Evolutionary conservation across 2,113 vertebrate species (phyloP).

Genomic region (Brienomyrus longianalis): DNA sequence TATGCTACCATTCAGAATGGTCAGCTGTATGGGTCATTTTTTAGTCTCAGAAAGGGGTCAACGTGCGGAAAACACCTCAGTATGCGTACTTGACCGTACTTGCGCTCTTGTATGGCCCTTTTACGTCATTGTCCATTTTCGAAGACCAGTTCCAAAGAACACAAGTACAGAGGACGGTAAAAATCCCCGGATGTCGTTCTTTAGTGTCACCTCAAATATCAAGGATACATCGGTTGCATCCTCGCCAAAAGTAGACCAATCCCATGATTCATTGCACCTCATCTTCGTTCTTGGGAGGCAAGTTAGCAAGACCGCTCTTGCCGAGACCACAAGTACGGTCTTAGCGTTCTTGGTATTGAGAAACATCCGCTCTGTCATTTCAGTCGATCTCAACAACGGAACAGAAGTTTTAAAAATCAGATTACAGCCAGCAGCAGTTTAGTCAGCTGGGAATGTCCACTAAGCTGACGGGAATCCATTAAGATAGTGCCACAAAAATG

Average conservation of each 20-base stretch:
- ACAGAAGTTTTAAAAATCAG: neutral
- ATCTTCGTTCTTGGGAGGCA: neutral
- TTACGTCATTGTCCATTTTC: neutral
- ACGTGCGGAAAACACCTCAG: neutral
- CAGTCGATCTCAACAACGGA: neutral
- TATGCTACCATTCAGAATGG: neutral
- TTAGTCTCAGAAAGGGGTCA: neutral
- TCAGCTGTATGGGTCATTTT: neutral
- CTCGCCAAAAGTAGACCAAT: neutral
- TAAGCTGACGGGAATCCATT: neutral
- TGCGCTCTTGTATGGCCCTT: no score
- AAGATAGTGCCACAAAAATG: neutral
- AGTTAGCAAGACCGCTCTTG: neutral
- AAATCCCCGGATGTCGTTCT: neutral
- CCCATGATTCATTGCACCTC: neutral
- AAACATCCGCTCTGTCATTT: neutral
- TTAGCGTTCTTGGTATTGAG: neutral
- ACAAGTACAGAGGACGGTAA: neutral
- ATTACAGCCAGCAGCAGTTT: neutral
- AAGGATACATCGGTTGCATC: neutral
- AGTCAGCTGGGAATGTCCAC: neutral
- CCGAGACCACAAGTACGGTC: neutral
- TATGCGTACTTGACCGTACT: neutral
- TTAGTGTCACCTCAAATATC: neutral
- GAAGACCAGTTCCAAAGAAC: neutral